Conservation (phyloP, 2,888 invertebrate genomes). For the Furcula furcula region DNA sequence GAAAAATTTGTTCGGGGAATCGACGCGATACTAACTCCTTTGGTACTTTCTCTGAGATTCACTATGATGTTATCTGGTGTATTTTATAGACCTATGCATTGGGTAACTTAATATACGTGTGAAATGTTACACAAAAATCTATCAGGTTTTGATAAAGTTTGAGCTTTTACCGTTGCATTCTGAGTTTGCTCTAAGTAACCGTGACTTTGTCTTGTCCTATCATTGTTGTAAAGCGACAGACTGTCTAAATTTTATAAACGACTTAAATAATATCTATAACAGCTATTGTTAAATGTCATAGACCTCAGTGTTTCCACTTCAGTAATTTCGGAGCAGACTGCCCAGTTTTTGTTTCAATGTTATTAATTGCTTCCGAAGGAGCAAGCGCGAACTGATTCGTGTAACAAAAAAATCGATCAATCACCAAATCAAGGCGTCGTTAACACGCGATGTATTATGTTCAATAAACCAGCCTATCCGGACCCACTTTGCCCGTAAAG, state of each 20-base stretch:
- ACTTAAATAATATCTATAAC: constrained; percentile 10
- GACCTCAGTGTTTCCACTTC: constrained; percentile 19
- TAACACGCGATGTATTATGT: constrained; percentile 71
- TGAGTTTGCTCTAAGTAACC: not conserved
- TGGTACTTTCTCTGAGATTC: too few relatives aligned
- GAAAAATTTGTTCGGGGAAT: too few relatives aligned
- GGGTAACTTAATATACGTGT: not conserved
- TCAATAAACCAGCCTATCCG: constrained; percentile 67
- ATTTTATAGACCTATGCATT: too few relatives aligned
- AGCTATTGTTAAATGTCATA: constrained; percentile 20
- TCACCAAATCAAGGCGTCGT: constrained; percentile 74
- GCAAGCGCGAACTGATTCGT: constrained; percentile 57
- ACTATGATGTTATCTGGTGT: too few relatives aligned
- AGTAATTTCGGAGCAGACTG: constrained; percentile 12
- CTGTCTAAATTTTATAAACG: not conserved
- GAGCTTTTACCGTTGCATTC: too few relatives aligned
- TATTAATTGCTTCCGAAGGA: constrained; percentile 60
- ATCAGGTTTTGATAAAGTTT: too few relatives aligned
- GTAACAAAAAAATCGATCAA: constrained; percentile 67
- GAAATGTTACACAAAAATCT: too few relatives aligned
- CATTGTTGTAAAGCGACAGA: not conserved
- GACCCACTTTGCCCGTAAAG: constrained; percentile 62
- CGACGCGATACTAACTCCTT: too few relatives aligned
- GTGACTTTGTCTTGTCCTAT: not conserved
- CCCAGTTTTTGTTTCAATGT: constrained; percentile 25